Base-by-base conservation (phyloP, 2,888 invertebrate species). In the Pocota personata region DNA sequence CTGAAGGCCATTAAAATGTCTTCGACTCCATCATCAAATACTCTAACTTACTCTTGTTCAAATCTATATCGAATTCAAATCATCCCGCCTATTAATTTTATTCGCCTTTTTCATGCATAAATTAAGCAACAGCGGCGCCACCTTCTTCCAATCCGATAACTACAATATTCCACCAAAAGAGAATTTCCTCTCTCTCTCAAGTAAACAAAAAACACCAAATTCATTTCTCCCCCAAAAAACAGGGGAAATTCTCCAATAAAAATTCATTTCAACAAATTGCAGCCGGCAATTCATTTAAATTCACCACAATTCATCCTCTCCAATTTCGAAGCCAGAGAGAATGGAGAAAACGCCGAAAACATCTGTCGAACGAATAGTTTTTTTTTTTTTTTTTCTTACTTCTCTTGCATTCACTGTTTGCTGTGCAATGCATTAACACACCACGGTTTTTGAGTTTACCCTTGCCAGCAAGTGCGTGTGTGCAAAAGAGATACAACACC, bases 191-290 rank as follows among this genome's bases (percentile, higher is more conserved):
- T 35, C 76, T 86, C 86, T 86, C 86, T 19, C 76, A 72, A 86
- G 76, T 86, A 86, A 86, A 86, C 86, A 86, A 86, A 83, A 76
- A 78, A 79, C 16, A 55, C 37, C n/a, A 60, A 72, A 52, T 71
- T 72, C 71, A 82, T 82, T 71, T 58, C 12, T 50, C 40, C 30
- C 43, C 4, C 21, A n/a, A 19, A 1, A 14, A 12, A 80, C 58
- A 48, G 60, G 72, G 72, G 72, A 73, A 73, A 57, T 66, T 19
- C 52, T 19, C 30, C 7, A 5, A 32, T 16, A 16, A 10, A n/a
- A 52, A 57, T 66, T 64, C 32, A 69, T 32, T 60, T 37, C 2
- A 48, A 50, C n/a, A 72, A 67, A 48, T 82, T 86, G 82, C 86
- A 86, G 86, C 86, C 86, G 86, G 86, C 48, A 32, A 52, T 66